Evolutionary conservation across 2,113 vertebrate genomes (phyloP).

Genomic region (Pomatostomus ruficeps): DNA sequence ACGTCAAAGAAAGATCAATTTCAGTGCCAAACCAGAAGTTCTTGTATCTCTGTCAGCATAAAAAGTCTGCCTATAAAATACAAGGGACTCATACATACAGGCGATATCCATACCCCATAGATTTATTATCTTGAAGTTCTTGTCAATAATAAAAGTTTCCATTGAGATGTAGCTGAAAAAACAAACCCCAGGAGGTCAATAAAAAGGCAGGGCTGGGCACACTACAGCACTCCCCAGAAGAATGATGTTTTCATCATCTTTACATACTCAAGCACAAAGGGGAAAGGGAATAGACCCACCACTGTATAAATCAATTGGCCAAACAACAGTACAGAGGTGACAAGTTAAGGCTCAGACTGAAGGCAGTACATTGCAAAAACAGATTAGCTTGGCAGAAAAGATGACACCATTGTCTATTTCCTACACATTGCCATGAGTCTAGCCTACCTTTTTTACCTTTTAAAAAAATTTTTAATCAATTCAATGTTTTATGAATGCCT

Average conservation of each 20-base stretch:
- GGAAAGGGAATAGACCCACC: not conserved
- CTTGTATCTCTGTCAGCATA: not conserved
- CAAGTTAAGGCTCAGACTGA: not conserved
- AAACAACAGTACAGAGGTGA: not conserved
- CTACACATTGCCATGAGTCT: not conserved
- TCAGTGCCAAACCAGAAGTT: not conserved
- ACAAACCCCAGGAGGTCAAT: not conserved
- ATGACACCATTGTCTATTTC: not conserved
- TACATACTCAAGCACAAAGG: not conserved
- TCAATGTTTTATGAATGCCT: not conserved
- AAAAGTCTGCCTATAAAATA: not conserved
- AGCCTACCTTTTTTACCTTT: not conserved
- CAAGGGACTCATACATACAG: not conserved
- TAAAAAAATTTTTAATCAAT: not conserved
- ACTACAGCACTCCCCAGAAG: not conserved
- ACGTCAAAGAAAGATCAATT: not conserved
- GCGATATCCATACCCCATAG: not conserved
- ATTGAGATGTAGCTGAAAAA: not conserved
- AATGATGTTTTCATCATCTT: not conserved
- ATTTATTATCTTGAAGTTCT: not conserved
- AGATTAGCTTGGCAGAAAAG: not conserved
- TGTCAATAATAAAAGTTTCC: not conserved
- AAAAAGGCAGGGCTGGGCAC: not conserved
- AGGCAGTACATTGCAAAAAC: not conserved
- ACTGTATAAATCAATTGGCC: not conserved